phyloP scores from a whole-genome alignment of 1,140 invertebrate genomes.

The Nymphalis io region DNA sequence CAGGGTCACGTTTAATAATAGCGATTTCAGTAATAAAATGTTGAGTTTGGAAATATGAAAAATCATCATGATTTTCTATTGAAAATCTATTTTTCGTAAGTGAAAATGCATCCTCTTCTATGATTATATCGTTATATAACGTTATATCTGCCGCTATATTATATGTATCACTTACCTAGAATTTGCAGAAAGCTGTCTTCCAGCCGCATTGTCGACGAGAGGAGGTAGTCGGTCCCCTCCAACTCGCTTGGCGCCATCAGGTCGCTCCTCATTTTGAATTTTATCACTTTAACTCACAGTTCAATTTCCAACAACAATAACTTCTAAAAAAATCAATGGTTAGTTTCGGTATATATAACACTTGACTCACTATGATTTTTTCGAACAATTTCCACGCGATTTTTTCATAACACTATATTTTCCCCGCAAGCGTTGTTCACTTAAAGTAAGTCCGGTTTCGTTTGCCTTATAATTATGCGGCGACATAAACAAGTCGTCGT shows the following conservation, averaged over 20 bases:
- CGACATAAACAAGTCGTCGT: slow-evolving; percentile 51
- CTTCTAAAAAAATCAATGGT: slow-evolving; percentile 10
- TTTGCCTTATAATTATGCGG: slow-evolving; percentile 42
- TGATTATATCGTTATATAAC: background rate
- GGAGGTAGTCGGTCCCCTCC: slow-evolving; percentile 82
- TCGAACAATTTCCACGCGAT: background rate
- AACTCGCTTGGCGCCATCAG: slow-evolving; percentile 79
- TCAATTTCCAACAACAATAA: slow-evolving; percentile 41
- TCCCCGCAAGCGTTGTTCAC: background rate
- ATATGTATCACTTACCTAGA: slow-evolving; percentile 74
- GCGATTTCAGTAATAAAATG: background rate
- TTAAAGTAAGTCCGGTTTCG: slow-evolving; percentile 24
- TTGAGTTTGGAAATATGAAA: background rate
- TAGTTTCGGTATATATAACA: slow-evolving; percentile 23
- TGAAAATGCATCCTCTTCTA: background rate
- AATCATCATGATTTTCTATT: background rate
- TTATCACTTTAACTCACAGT: slow-evolving; percentile 46
- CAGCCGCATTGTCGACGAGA: slow-evolving; percentile 82
- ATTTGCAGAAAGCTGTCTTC: slow-evolving; percentile 83
- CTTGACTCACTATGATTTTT: slow-evolving; percentile 21
- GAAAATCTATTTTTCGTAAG: background rate
- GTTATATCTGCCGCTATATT: background rate
- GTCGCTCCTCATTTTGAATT: slow-evolving; percentile 76
- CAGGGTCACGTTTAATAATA: background rate
- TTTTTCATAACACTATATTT: slow-evolving; percentile 8